A percentile compares a stretch with the other conserved stretches of the same genome.
These are phyloP conservation scores for Amphiprion percula DNA, from an alignment of 2,113 vertebrate genomes.

Conservation along the genomic window DNA sequence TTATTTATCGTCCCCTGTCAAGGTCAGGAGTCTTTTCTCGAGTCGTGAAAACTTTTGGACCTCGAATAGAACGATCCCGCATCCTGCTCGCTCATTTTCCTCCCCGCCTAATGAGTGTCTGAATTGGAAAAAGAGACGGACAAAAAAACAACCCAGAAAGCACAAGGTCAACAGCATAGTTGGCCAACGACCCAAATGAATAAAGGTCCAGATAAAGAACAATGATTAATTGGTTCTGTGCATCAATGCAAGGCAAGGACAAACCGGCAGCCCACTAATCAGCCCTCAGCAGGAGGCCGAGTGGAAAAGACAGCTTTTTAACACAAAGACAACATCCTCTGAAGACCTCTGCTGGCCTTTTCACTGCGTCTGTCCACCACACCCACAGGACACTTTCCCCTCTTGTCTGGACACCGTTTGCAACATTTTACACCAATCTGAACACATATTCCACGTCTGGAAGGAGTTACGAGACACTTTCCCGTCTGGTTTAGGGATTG, in stretches of 20 bases:
- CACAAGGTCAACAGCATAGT: constrained; percentile 66
- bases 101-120: constrained; percentile 27
- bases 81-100: constrained; percentile 11
- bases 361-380: constrained; percentile 1
- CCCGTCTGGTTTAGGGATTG: constrained; percentile 51
- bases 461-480: constrained; percentile 53
- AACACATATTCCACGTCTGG: constrained; percentile 44
- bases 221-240: constrained; percentile 71
- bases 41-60: constrained; percentile 52
- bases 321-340: constrained; percentile 42
- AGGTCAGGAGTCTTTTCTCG: constrained; percentile 56
- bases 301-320: constrained; percentile 33
- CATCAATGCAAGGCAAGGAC: constrained; percentile 71
- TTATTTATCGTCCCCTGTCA: constrained; percentile 71
- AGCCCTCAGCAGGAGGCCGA: constrained; percentile 36
- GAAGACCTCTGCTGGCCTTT: constrained; percentile 31
- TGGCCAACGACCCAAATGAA: constrained; percentile 61
- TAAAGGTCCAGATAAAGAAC: constrained; percentile 78
- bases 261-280: constrained; percentile 56
- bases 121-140: constrained; percentile 21
- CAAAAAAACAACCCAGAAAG: constrained; percentile 21
- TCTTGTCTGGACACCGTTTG: constrained; percentile 12
- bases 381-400: not conserved
- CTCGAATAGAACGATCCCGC: constrained; percentile 5
- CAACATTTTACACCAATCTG: constrained; percentile 31